phyloP scores from a whole-genome alignment of 2,888 invertebrate species.

The Hemaris fuciformis region DNA sequence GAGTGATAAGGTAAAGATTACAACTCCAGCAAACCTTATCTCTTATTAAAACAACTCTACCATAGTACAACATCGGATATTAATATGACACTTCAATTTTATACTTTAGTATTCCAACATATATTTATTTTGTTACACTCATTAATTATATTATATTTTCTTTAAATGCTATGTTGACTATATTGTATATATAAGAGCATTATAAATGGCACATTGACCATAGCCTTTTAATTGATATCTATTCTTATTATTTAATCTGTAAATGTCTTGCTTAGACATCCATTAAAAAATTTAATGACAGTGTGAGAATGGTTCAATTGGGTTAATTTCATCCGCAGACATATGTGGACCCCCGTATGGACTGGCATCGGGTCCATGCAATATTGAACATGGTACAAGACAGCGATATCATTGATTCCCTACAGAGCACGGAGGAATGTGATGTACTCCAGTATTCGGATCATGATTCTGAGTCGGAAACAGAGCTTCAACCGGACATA shows the following conservation, averaged over 20 bases:
- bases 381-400: conserved; percentile 74
- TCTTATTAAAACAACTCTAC: conserved; percentile 26
- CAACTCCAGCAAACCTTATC: conserved; percentile 30
- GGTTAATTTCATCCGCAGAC: conserved; percentile 77
- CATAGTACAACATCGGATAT: conserved; percentile 25
- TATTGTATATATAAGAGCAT: too few relatives aligned
- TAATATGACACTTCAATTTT: conserved; percentile 41
- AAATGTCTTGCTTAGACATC: background rate
- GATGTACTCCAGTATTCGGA: conserved; percentile 66
- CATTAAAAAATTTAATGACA: conserved; percentile 15
- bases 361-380: conserved; percentile 76
- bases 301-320: conserved; percentile 67
- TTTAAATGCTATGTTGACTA: too few relatives aligned
- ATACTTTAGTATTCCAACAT: background rate
- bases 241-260: background rate
- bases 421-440: conserved; percentile 66
- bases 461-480: conserved; percentile 68
- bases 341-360: conserved; percentile 75
- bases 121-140: conserved; percentile 8
- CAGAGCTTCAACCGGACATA: conserved; percentile 54
- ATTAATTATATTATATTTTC: background rate
- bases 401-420: conserved; percentile 67
- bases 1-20: conserved; percentile 78
- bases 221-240: background rate
- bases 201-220: background rate